Evolutionary conservation across 2,113 vertebrate species (phyloP), one percentile per base, ranked within the genome.

Genomic region (Chloroceryle aenea): DNA sequence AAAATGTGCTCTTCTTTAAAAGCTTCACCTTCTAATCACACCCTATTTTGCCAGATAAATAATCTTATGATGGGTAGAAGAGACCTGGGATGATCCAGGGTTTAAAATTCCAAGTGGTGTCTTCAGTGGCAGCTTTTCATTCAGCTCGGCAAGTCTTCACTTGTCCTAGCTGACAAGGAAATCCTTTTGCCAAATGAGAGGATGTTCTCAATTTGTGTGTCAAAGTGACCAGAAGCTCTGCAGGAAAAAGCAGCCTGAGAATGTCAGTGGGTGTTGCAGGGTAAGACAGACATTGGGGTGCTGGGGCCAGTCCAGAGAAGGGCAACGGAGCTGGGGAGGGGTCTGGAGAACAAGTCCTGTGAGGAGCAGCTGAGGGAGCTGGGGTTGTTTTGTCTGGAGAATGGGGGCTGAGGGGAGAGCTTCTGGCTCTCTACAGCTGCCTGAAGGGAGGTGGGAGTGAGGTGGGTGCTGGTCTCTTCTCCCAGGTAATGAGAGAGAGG

Each of bases 1-100:
- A 82, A 83, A 95, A 87, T 38, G 22, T 62, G 14, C 73, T 62
- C 64, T 66, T 26, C 55, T 96, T 79, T 76, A 73, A 76, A 87
- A 94, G 14, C 22, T n/a, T 85, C 77, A 78, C 69, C 69, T 87
- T 83, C 68, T 91, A 85, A 78, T 87, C 14, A 32, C 14, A 21
- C 32, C 47, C 3, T 10, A 3, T 50, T 72, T 82, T 59, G 2
- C 27, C n/a, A 47, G 34, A 84, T 84, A 63, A 93, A 50, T 86
- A 61, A 62, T 71, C 20, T 86, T 90, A 53, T 34, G 14, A 67
- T 50, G 45, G 7, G 7, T 48, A 71, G 27, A 66, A 80, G 25
- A 73, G 4, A 4, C 45, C 76, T 80, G 7, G 9, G 4, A 34
- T 69, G 17, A 23, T 73, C 8, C 40, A 71, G 19, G 25, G 71